Conservation (phyloP, 2,113 vertebrate genomes). For the Anser brachyrhynchus region DNA sequence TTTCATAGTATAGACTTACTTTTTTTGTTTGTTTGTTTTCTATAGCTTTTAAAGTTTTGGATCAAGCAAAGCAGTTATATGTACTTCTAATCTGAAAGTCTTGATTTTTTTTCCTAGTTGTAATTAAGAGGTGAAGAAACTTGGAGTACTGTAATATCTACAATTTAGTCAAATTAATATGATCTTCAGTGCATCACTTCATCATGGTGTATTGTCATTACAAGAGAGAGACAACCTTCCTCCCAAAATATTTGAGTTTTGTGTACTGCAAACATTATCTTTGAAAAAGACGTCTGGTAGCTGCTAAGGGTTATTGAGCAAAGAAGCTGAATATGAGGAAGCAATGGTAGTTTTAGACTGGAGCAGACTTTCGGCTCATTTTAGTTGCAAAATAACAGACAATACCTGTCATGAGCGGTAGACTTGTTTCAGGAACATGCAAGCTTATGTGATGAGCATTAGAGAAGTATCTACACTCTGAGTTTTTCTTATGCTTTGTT, state of each 20-base stretch:
- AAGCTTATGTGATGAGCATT: neutral
- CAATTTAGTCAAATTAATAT: neutral
- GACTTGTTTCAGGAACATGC: neutral
- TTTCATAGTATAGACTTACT: neutral
- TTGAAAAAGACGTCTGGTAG: neutral
- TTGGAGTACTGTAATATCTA: neutral
- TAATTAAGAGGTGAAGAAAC: neutral
- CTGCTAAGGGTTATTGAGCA: neutral
- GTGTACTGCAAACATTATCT: neutral
- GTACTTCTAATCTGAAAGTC: neutral
- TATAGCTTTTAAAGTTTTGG: neutral
- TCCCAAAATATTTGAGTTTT: neutral
- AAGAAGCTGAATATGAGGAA: neutral
- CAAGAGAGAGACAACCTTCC: neutral
- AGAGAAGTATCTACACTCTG: neutral
- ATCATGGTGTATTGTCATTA: neutral
- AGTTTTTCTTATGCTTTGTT: neutral
- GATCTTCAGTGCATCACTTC: neutral
- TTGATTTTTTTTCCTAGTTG: neutral
- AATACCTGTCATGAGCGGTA: neutral
- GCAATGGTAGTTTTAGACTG: neutral
- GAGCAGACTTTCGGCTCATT: neutral
- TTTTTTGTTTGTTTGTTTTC: neutral
- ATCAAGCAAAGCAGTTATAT: neutral
- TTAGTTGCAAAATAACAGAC: neutral